A percentile compares a stretch with the other conserved stretches of the same genome.
Conservation (phyloP, 2,888 invertebrate species). For the Thysanoteuthis rhombus region DNA sequence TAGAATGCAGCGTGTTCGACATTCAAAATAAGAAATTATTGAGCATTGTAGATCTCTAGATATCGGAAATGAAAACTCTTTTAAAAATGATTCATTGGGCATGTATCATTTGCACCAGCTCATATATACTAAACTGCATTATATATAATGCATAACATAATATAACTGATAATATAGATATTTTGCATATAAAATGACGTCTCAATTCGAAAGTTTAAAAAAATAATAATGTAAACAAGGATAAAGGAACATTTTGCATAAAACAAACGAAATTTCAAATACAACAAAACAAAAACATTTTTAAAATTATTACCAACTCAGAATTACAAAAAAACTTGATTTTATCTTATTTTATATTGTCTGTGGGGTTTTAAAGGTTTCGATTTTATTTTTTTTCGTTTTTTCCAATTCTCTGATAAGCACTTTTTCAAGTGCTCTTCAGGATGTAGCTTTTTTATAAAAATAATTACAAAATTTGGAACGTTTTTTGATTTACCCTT, state of each 20-base stretch:
- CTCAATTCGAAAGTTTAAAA: neutral
- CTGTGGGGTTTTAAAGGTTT: neutral
- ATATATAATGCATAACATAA: no score
- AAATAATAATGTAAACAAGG: neutral
- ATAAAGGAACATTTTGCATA: neutral
- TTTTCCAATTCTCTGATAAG: neutral
- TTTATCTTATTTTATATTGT: neutral
- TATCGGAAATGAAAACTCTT: no score
- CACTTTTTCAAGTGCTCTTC: neutral
- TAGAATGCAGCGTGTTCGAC: no score
- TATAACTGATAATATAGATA: neutral
- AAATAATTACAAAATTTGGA: slow-evolving; percentile 12
- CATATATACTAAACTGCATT: no score
- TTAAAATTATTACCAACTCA: neutral
- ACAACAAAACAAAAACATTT: neutral
- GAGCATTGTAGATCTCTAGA: no score
- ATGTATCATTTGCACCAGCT: no score
- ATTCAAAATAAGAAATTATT: no score
- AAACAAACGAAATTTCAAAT: neutral
- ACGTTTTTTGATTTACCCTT: neutral
- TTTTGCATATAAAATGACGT: neutral
- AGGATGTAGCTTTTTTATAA: neutral
- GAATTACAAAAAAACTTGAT: no score
- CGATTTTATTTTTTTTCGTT: neutral
- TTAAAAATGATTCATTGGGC: neutral